Percentiles rank a stretch among this genome's conserved stretches.
These are phyloP conservation scores for Hirundichthys speculiger DNA, from an alignment of 2,113 vertebrate species.

Conservation along the genomic window DNA sequence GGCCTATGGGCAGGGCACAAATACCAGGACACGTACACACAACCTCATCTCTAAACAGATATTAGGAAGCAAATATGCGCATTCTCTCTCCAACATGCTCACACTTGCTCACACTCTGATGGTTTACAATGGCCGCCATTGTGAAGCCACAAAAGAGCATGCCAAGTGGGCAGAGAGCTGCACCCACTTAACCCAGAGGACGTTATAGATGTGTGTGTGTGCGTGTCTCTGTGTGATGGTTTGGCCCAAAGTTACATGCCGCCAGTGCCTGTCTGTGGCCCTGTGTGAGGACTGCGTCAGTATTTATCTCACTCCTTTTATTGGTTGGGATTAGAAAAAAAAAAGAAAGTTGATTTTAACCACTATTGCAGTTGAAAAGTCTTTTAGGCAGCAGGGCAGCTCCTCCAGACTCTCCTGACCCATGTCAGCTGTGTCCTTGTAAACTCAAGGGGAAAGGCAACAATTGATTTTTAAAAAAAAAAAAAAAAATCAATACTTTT, in stretches of 20 bases:
- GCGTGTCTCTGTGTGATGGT: too few relatives aligned
- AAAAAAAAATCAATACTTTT: too few relatives aligned
- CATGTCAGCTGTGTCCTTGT: too few relatives aligned
- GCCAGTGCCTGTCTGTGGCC: slow-evolving; percentile 5
- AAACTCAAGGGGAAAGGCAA: too few relatives aligned
- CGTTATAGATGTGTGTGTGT: slow-evolving; percentile 9
- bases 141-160: slow-evolving; percentile 54
- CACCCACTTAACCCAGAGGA: slow-evolving; percentile 10
- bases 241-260: slow-evolving; percentile 4
- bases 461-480: too few relatives aligned
- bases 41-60: slow-evolving; percentile 24
- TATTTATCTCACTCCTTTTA: slow-evolving; percentile 8
- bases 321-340: too few relatives aligned
- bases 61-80: slow-evolving; percentile 50
- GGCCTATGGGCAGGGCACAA: slow-evolving; percentile 36
- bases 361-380: too few relatives aligned
- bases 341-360: too few relatives aligned
- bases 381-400: too few relatives aligned
- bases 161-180: slow-evolving; percentile 33
- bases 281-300: slow-evolving; percentile 8
- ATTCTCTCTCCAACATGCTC: slow-evolving; percentile 27
- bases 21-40: slow-evolving; percentile 43
- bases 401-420: too few relatives aligned
- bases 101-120: slow-evolving; percentile 31
- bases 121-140: slow-evolving; percentile 53